Evolutionary conservation across 1,140 invertebrate species (phyloP).

Genomic region (Drosophila ironensis): DNA sequence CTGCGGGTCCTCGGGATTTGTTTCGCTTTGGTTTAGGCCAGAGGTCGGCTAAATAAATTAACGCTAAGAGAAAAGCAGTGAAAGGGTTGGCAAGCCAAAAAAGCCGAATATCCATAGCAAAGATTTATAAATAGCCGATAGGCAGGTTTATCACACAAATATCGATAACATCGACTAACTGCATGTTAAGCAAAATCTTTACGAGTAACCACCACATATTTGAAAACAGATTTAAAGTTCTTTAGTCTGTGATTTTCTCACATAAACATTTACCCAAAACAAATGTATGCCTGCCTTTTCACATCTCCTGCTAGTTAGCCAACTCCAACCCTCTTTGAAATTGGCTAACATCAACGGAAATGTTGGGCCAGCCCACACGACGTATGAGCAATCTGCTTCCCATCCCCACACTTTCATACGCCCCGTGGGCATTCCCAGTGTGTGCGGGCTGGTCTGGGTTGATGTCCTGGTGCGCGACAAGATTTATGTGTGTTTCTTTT

Average conservation of each 20-base stretch:
- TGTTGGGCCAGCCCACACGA: conserved; percentile 41
- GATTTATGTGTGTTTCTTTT: conserved; percentile 74
- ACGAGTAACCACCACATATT: too few species aligned
- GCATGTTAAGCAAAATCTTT: too few species aligned
- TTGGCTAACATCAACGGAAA: conserved; percentile 30
- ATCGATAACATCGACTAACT: too few species aligned
- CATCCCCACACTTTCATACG: conserved; percentile 21
- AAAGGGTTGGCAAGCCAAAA: not conserved
- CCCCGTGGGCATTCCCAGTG: conserved; percentile 34
- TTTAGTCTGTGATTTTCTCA: too few species aligned
- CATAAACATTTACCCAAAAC: too few species aligned
- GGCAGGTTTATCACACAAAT: too few species aligned
- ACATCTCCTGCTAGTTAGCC: conserved; percentile 8
- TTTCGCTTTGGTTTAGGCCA: conserved; percentile 11
- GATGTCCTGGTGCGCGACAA: conserved; percentile 63
- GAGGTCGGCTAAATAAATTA: conserved; percentile 43
- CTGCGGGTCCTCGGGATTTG: conserved; percentile 50
- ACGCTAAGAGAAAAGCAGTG: conserved; percentile 32
- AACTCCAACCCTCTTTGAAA: not conserved
- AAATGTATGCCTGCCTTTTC: not conserved
- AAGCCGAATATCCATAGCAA: too few species aligned
- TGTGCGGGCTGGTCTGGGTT: not conserved
- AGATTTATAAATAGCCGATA: too few species aligned
- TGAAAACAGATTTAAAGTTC: too few species aligned
- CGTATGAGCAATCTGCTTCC: conserved; percentile 63